Conservation (phyloP, 2,113 vertebrate genomes). For the Orycteropus afer region DNA sequence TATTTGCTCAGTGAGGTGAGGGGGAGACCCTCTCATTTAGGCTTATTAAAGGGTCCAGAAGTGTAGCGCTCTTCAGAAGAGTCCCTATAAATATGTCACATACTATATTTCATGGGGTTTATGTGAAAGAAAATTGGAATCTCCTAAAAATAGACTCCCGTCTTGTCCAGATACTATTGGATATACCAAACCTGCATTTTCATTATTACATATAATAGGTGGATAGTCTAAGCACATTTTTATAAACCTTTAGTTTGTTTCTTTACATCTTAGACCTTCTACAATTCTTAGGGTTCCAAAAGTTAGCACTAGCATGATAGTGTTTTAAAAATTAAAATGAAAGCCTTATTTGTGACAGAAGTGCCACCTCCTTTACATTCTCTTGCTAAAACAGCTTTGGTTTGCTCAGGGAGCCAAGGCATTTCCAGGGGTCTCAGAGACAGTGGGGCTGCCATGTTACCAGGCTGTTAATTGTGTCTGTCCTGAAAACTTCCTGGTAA, state of each 20-base stretch:
- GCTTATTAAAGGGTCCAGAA: slow-evolving; percentile 76
- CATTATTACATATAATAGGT: slow-evolving; percentile 89
- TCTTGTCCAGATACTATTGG: slow-evolving; percentile 89
- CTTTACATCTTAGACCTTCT: slow-evolving; percentile 80
- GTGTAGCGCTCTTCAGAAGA: slow-evolving; percentile 83
- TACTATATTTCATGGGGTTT: slow-evolving; percentile 85
- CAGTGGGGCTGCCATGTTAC: rapidly evolving
- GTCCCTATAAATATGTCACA: slow-evolving; percentile 82
- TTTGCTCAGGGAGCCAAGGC: rapidly evolving
- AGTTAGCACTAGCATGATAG: neutral
- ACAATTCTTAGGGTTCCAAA: neutral
- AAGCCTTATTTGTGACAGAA: neutral
- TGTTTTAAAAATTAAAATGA: neutral
- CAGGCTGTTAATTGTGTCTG: rapidly evolving
- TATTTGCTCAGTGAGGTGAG: slow-evolving; percentile 79
- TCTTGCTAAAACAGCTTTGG: rapidly evolving
- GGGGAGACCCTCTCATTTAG: slow-evolving; percentile 70
- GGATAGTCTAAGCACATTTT: slow-evolving; percentile 79
- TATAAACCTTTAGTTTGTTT: slow-evolving; percentile 85
- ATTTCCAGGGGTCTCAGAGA: rapidly evolving
- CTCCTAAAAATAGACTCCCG: slow-evolving; percentile 88
- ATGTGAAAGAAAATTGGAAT: slow-evolving; percentile 88
- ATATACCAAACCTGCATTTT: slow-evolving; percentile 85
- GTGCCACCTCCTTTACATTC: rapidly evolving
- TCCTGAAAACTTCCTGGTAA: rapidly evolving